phyloP scores from a whole-genome alignment of 2,113 vertebrate genomes.

The Labrus mixtus region DNA sequence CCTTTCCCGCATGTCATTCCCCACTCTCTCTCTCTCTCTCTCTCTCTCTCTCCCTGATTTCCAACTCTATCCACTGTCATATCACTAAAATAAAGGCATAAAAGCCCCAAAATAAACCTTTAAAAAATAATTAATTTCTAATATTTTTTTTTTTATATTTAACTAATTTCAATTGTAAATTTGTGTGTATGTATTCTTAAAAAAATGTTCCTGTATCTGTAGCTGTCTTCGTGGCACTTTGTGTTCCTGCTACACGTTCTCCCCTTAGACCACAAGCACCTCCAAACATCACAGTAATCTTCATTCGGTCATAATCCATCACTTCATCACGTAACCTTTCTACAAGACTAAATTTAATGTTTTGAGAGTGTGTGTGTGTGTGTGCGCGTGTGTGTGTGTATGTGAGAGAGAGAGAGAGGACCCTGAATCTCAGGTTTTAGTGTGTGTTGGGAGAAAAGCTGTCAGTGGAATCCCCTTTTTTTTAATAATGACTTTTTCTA shows the following conservation, averaged over 20 bases:
- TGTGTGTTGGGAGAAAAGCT: conserved; percentile 54
- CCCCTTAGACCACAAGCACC: conserved; percentile 50
- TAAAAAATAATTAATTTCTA: too few species aligned
- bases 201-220: conserved; percentile 32
- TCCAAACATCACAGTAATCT: conserved; percentile 51
- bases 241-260: conserved; percentile 54
- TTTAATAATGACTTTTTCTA: conserved; percentile 82
- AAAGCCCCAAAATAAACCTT: too few species aligned
- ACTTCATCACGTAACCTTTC: conserved; percentile 35
- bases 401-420: conserved; percentile 27
- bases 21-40: too few species aligned
- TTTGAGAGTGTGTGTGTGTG: conserved; percentile 12
- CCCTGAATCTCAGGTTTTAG: conserved; percentile 59
- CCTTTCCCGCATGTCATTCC: too few species aligned
- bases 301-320: conserved; percentile 61
- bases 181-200: conserved; percentile 25
- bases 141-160: too few species aligned
- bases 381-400: not conserved
- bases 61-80: too few species aligned
- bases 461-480: conserved; percentile 56
- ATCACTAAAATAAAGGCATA: too few species aligned
- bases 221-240: conserved; percentile 50
- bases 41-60: too few species aligned
- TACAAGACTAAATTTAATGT: conserved; percentile 39
- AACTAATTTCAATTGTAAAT: conserved; percentile 43